Percentiles rank a stretch among this genome's conserved stretches.
phyloP scores from a whole-genome alignment of 2,888 invertebrate genomes.

The Lepidocyrtoides sp. region DNA sequence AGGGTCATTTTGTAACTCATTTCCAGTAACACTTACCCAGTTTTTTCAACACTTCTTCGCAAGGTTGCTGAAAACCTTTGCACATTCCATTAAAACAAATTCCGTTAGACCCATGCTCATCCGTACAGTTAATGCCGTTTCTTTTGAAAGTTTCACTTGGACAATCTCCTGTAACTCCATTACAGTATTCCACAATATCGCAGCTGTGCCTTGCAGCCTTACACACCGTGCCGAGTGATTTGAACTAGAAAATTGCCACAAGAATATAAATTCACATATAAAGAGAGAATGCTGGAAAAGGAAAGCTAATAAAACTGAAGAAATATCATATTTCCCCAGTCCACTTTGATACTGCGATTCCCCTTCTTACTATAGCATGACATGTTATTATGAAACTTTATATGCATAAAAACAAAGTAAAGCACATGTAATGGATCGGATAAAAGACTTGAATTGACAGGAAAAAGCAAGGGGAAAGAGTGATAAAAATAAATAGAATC shows the following conservation, averaged over 20 bases:
- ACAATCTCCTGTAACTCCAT: conserved; percentile 95
- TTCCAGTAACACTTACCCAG: conserved; percentile 65
- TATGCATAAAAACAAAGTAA: conserved; percentile 54
- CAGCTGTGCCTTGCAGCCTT: conserved; percentile 96
- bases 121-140: conserved; percentile 95
- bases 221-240: conserved; percentile 93
- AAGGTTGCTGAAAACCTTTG: conserved; percentile 82
- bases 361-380: background rate
- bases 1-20: conserved; percentile 37
- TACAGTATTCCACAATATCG: conserved; percentile 98
- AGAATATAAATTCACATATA: conserved; percentile 1
- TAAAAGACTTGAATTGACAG: conserved; percentile 66
- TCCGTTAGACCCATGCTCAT: conserved; percentile 88
- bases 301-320: conserved; percentile 57
- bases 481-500: conserved; percentile 73
- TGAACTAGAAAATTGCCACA: conserved; percentile 88
- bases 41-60: conserved; percentile 76
- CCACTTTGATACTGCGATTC: conserved; percentile 24
- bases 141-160: conserved; percentile 96
- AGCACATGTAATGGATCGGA: conserved; percentile 69
- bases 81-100: conserved; percentile 97
- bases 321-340: conserved; percentile 59
- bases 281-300: background rate
- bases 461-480: conserved; percentile 60
- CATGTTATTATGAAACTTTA: background rate